Base-by-base conservation (phyloP, 2,797 vertebrate species). In the Malacoctenus gilli region DNA sequence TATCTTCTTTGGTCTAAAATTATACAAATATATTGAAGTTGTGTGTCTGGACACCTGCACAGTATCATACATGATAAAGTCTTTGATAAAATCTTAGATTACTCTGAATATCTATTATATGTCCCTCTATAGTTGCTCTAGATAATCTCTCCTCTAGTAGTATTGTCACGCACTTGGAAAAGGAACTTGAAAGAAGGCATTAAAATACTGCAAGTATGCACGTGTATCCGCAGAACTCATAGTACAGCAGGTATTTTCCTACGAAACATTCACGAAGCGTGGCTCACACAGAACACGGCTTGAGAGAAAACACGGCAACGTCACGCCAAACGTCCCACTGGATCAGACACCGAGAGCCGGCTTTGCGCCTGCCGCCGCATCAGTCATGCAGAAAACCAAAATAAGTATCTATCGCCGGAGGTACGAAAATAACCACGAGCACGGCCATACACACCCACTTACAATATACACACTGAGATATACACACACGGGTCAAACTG, bases 321-420 rank as follows among this genome's bases (percentile, higher is more conserved):
- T 88, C 59, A 57, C 59, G 19, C 42, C n/a, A 51, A 79, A 85
- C 81, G 83, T 72, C 78, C 59, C 73, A 74, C 70, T 83, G 73
- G 51, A 85, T 82, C 77, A 54, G 79, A 87, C 80, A 64, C 54
- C 77, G 72, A 64, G 35, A 77, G 79, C 72, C 59, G 67, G 87
- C 79, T 80, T n/a, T 79, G 68, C 72, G 84, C 76, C 84, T 82
- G 67, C 63, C 25, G 76, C 82, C 75, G 68, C 71, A 74, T 86
- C 89, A 87, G 52, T 87, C 91, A 91, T 92, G 91, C 91, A 91
- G n/a, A n/a, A 89, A 89, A 88, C 63, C 74, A 85, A 80, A 83
- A 85, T 73, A 88, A 85, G 87, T 82, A 85, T 83, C 68, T 82
- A 88, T 81, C 70, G 76, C 62, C 63, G 73, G 52, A 72, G 67